Evolutionary conservation across 2,888 invertebrate genomes (phyloP), one percentile per base, ranked within the genome.

Genomic region (Diloba caeruleocephala): DNA sequence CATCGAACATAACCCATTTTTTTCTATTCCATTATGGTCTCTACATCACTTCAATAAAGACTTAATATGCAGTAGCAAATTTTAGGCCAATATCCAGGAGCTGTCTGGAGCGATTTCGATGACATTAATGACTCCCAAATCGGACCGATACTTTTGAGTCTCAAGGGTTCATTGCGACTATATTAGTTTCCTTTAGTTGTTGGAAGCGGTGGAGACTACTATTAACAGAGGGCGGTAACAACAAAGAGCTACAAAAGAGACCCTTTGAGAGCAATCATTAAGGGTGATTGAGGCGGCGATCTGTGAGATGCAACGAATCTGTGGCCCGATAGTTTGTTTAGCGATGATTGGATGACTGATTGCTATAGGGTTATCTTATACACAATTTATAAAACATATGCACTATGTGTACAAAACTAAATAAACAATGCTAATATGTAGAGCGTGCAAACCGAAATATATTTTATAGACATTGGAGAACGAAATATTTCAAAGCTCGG

Each of bases 101-200:
- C 91, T 81, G 82, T 81, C 82, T 76, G 71, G 75, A 83, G 74
- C 81, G 79, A 86, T 86, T 87, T 78, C 80, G 88, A 90, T 87
- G 90, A 90, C 91, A 90, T 88, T 92, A 91, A 92, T 91, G 91
- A 92, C 84, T 82, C 78, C 81, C 78, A 86, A 87, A 88, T 85
- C 81, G 71, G 66, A 60, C 64, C 79, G 82, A 81, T 85, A 81
- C 83, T 82, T 86, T 86, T 77, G 81, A 82, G 81, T 82, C 76
- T 83, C 78, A 81, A 77, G 79, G 85, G 68, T 67, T 78, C 74
- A 60, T 63, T 67, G 71, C 70, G 76, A 74, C 77, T 81, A 78
- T 85, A 87, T 89, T 87, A 84, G 87, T 88, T 84, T 84, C 81
- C 76, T 79, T 69, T 63, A 68, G 67, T 58, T 71, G 62, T 66